Base-by-base conservation (phyloP, 2,113 vertebrate species). In the Mobula birostris region DNA sequence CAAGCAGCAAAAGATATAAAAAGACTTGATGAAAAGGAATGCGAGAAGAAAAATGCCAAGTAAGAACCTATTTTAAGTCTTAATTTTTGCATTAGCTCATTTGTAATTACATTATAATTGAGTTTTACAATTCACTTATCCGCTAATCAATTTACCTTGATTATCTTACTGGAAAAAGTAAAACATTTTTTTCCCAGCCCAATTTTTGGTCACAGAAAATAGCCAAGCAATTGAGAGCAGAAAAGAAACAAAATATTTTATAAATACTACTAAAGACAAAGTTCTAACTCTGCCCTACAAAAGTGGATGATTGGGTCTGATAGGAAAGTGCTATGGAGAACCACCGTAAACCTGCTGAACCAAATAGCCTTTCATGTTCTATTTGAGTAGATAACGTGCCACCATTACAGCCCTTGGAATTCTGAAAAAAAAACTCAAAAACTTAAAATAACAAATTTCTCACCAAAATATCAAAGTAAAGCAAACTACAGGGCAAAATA, bases 1-100 rank as follows among this genome's bases (percentile, higher is more conserved):
- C 98, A 99, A 97, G 99, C 98, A 56, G 98, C 98, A 95, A 98
- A 98, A 96, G 99, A 99, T 94, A 99, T 99, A 98, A 98, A 97
- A 96, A 98, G 98, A 95, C 97, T 99, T 0, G 99, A 99, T 96
- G 99, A 99, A 94, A 99, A 98, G 95, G 98, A 99, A 95, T 99
- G 99, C 94, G 98, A 99, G 96, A 98, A 98, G 94, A 98, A 98
- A 95, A 97, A 97, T 0, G 97, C 96, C 94, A 99, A 99, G 99
- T 99, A 99, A 98, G 98, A 27, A 72, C 36, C 68, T 93, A 56
- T 70, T 76, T 36, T 74, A 93, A 66, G 27, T 32, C 29, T n/a
- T 90, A 66, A 29, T 74, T 56, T 48, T 93, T 70, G 48, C 91
- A 29, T 61, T 74, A 93, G 88, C 91, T 76, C 91, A 93, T 93